Conservation (phyloP, 2,888 invertebrate species). For the Heliconius charithonia region DNA sequence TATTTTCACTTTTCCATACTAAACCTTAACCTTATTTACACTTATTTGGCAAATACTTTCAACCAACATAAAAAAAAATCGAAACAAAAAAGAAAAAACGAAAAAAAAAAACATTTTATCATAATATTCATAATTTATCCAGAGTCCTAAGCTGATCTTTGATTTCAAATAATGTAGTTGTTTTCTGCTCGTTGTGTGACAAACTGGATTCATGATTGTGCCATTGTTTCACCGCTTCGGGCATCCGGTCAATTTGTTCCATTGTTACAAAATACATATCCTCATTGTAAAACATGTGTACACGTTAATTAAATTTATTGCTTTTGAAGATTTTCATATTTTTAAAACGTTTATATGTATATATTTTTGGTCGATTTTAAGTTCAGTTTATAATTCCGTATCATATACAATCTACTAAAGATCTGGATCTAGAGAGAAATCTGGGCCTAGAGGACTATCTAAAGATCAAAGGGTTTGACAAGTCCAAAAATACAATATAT, state of each 20-base stretch:
- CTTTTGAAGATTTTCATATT: slow-evolving; percentile 42
- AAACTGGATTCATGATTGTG: slow-evolving; percentile 76
- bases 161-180: slow-evolving; percentile 68
- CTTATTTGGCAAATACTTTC: too few species aligned
- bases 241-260: slow-evolving; percentile 73
- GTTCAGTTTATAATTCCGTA: not conserved
- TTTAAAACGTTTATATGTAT: slow-evolving; percentile 10
- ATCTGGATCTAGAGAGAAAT: too few species aligned
- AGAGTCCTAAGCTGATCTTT: slow-evolving; percentile 50
- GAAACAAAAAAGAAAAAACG: not conserved
- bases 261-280: slow-evolving; percentile 75
- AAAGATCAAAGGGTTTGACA: not conserved
- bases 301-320: slow-evolving; percentile 51
- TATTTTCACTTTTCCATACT: too few species aligned
- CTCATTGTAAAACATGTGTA: slow-evolving; percentile 60
- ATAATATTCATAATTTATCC: slow-evolving; percentile 21
- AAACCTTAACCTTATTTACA: too few species aligned
- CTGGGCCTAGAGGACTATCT: too few species aligned
- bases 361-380: slow-evolving; percentile 1
- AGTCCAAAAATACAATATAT: not conserved
- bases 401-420: not conserved
- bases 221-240: slow-evolving; percentile 68
- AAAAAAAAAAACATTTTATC: not conserved
- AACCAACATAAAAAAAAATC: not conserved
- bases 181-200: slow-evolving; percentile 63